Percentiles rank a stretch among this genome's conserved stretches.
Evolutionary conservation across 1,140 invertebrate species (phyloP).

Genomic region (Drosophila kanapiae): DNA sequence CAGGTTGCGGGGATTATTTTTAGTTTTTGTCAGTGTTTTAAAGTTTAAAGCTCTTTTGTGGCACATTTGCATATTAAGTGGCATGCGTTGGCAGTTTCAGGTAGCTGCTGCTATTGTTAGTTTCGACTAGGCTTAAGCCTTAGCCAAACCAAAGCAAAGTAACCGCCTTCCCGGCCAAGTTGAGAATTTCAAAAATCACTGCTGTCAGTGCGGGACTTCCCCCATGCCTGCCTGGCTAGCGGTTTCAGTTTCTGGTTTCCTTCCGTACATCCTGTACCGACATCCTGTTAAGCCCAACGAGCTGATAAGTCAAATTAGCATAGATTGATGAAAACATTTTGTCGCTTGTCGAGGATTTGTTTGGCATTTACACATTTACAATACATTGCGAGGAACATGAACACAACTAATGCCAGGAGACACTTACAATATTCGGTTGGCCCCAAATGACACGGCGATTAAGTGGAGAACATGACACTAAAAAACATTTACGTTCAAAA

Average conservation of each 20-base stretch:
- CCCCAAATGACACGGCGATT: slow-evolving; percentile 15
- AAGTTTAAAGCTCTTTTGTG: slow-evolving; percentile 81
- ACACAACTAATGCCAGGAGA: slow-evolving; percentile 29
- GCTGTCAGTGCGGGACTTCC: slow-evolving; percentile 49
- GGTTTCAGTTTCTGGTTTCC: neutral
- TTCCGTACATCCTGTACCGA: slow-evolving; percentile 5
- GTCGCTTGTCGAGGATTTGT: slow-evolving; percentile 50
- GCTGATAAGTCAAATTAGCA: slow-evolving; percentile 72
- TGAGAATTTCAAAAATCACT: slow-evolving; percentile 70
- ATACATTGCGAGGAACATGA: slow-evolving; percentile 56
- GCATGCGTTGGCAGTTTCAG: slow-evolving; percentile 64
- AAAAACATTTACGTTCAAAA: slow-evolving; percentile 3
- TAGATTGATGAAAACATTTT: slow-evolving; percentile 55
- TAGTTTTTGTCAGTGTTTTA: slow-evolving; percentile 71
- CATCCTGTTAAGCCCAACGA: slow-evolving; percentile 45
- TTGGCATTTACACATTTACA: slow-evolving; percentile 44
- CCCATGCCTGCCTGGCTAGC: slow-evolving; percentile 9
- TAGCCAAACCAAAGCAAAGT: slow-evolving; percentile 38
- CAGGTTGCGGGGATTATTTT: slow-evolving; percentile 45
- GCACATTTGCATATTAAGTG: slow-evolving; percentile 82
- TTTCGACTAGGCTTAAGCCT: slow-evolving; percentile 71
- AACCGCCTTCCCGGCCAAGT: slow-evolving; percentile 39
- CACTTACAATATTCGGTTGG: slow-evolving; percentile 44
- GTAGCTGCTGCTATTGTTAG: slow-evolving; percentile 57
- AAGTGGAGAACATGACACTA: neutral